phyloP scores from a whole-genome alignment of 2,113 vertebrate species.

The Uria lomvia region DNA sequence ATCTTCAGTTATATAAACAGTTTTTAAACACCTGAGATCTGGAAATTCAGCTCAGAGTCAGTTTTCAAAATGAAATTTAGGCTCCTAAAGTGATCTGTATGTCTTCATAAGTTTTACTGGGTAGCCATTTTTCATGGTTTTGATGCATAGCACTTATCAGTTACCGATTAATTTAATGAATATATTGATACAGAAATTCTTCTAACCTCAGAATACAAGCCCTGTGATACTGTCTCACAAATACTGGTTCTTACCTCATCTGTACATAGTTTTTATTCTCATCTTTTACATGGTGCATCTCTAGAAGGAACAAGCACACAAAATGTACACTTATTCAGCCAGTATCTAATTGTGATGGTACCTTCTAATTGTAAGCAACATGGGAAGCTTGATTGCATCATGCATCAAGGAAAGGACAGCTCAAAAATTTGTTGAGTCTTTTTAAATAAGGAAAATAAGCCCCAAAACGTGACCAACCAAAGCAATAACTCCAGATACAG shows the following conservation, averaged over 20 bases:
- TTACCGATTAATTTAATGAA: not conserved
- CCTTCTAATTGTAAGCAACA: not conserved
- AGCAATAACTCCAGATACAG: not conserved
- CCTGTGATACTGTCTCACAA: not conserved
- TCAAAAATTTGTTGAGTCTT: constrained; percentile 8
- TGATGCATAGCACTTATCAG: not conserved
- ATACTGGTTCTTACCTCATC: not conserved
- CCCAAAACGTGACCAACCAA: not conserved
- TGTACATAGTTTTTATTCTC: not conserved
- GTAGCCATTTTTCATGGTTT: not conserved
- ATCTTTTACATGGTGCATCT: not conserved
- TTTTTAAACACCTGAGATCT: not conserved
- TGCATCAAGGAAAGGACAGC: not conserved
- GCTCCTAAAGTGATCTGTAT: not conserved
- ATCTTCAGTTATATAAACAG: not conserved
- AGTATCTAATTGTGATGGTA: not conserved
- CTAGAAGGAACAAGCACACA: not conserved
- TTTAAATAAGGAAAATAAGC: not conserved
- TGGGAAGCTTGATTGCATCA: not conserved
- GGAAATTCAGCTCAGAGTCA: not conserved
- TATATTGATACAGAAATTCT: not conserved
- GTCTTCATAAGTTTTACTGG: not conserved
- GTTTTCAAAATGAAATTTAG: not conserved
- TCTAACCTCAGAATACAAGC: not conserved
- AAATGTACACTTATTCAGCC: not conserved